A percentile compares a stretch with the other conserved stretches of the same genome.
These are phyloP conservation scores for Nasonovia ribisnigri DNA, from an alignment of 2,888 invertebrate species.

Conservation along the genomic window DNA sequence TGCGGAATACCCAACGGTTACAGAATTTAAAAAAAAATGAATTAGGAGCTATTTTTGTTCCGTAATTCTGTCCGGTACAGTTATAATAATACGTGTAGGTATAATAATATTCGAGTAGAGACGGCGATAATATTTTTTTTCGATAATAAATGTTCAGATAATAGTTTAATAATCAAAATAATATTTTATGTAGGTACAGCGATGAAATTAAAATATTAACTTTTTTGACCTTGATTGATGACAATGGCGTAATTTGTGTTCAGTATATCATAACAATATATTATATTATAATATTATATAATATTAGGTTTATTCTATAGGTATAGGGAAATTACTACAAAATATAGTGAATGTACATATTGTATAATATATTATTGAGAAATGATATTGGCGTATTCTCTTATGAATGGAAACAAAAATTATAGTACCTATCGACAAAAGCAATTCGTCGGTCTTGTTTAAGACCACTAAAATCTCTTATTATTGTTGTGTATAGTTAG, in stretches of 20 bases:
- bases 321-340: neutral
- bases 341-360: neutral
- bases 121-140: neutral
- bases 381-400: neutral
- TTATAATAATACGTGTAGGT: neutral
- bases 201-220: neutral
- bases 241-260: neutral
- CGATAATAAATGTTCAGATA: neutral
- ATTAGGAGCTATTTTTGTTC: neutral
- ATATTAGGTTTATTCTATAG: neutral
- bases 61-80: neutral
- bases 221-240: neutral
- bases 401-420: neutral
- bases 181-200: neutral
- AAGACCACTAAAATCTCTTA: neutral
- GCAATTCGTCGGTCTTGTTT: neutral
- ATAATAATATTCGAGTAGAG: neutral
- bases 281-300: too few relatives aligned
- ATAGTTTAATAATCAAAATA: neutral
- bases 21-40: neutral
- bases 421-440: neutral
- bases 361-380: neutral
- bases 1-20: neutral
- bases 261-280: neutral
- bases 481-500: neutral